Evolutionary conservation across 2,888 invertebrate genomes (phyloP).

Genomic region (Dicyrtoma fusca): DNA sequence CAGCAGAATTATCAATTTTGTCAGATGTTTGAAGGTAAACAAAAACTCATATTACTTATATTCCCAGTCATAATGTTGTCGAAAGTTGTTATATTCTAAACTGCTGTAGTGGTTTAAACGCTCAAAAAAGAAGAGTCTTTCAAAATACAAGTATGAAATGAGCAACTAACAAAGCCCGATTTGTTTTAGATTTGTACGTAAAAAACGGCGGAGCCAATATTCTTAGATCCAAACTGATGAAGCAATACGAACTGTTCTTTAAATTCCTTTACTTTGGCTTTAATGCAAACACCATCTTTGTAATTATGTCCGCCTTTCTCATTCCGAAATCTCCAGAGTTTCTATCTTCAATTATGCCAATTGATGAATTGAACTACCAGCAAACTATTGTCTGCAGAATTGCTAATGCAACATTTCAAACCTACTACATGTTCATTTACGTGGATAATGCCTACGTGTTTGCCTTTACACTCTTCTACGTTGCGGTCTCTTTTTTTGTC

Average conservation of each 20-base stretch:
- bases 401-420: not conserved
- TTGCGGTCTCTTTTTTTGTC: not conserved
- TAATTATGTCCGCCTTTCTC: not conserved
- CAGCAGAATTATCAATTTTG: not conserved
- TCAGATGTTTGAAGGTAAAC: not conserved
- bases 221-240: no score
- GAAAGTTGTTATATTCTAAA: no score
- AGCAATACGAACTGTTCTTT: not conserved
- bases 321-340: slow-evolving; percentile 3
- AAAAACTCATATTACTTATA: no score
- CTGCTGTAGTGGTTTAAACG: no score
- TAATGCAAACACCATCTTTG: not conserved
- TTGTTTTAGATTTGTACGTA: no score
- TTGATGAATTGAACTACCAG: not conserved
- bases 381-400: not conserved
- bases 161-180: no score
- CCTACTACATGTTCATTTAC: not conserved
- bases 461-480: not conserved
- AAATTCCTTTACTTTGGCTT: not conserved
- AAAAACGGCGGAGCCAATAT: no score
- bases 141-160: no score
- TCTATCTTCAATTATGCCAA: not conserved
- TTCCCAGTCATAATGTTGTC: no score
- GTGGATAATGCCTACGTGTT: not conserved
- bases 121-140: no score